These are phyloP conservation scores for Chelonoidis abingdonii DNA, from an alignment of 2,113 vertebrate species.

Conservation along the genomic window DNA sequence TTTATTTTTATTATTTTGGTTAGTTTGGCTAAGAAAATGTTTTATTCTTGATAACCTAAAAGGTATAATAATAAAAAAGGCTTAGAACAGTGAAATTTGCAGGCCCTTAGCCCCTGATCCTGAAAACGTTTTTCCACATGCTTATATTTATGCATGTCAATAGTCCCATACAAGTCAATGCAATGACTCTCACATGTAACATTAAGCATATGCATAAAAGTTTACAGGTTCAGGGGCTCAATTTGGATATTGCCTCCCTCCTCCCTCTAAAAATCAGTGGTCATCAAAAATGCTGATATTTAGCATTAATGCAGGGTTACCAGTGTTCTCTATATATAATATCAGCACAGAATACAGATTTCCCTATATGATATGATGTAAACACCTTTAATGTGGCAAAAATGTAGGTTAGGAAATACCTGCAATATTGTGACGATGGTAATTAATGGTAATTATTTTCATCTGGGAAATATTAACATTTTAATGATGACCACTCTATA, in stretches of 20 bases:
- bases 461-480: neutral
- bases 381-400: slow-evolving; percentile 1
- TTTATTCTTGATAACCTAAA: neutral
- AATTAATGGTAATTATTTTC: neutral
- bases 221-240: neutral
- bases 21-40: neutral
- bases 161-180: neutral
- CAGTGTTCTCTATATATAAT: slow-evolving; percentile 54
- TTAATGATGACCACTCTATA: neutral
- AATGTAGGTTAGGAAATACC: neutral
- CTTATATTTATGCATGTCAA: slow-evolving; percentile 7
- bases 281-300: slow-evolving; percentile 61
- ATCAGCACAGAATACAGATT: slow-evolving; percentile 55
- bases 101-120: neutral
- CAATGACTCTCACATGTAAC: neutral
- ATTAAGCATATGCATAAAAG: neutral
- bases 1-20: neutral
- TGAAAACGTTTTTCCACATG: neutral
- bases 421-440: neutral
- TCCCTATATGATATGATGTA: slow-evolving; percentile 56
- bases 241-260: neutral
- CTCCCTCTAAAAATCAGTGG: neutral
- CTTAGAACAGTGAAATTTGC: neutral
- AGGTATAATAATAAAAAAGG: neutral
- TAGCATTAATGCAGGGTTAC: slow-evolving; percentile 48